Evolutionary conservation across 2,888 invertebrate species (phyloP).

Genomic region (Microchrysa polita): DNA sequence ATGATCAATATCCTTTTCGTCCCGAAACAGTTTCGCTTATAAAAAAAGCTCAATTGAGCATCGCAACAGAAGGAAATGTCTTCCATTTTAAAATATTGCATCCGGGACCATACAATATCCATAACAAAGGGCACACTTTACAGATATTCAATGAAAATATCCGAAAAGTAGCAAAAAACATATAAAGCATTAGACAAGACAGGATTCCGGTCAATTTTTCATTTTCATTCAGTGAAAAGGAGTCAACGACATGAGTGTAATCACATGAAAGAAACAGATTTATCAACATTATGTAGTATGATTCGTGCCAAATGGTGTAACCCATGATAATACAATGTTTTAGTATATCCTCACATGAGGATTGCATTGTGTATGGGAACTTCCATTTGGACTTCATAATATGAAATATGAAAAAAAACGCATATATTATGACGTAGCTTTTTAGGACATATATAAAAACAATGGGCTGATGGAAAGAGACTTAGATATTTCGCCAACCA

Average conservation of each 20-base stretch:
- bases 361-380: neutral
- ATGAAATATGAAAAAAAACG: neutral
- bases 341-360: slow-evolving; percentile 20
- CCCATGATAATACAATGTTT: too few species aligned
- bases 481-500: too few species aligned
- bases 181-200: slow-evolving; percentile 40
- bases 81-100: slow-evolving; percentile 48
- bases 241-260: slow-evolving; percentile 47
- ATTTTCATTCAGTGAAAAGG: slow-evolving; percentile 44
- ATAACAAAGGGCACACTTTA: slow-evolving; percentile 45
- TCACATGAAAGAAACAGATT: slow-evolving; percentile 48
- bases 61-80: slow-evolving; percentile 27
- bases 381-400: neutral
- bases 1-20: slow-evolving; percentile 15
- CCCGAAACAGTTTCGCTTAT: slow-evolving; percentile 19
- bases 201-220: slow-evolving; percentile 48
- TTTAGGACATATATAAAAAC: too few species aligned
- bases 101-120: slow-evolving; percentile 44
- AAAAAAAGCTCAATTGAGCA: slow-evolving; percentile 18
- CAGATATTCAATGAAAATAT: slow-evolving; percentile 37
- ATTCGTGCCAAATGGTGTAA: slow-evolving; percentile 45
- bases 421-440: neutral
- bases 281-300: slow-evolving; percentile 47
- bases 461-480: too few species aligned
- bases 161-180: slow-evolving; percentile 36